phyloP scores from a whole-genome alignment of 2,888 invertebrate species.

The Gasteruption jaculator region DNA sequence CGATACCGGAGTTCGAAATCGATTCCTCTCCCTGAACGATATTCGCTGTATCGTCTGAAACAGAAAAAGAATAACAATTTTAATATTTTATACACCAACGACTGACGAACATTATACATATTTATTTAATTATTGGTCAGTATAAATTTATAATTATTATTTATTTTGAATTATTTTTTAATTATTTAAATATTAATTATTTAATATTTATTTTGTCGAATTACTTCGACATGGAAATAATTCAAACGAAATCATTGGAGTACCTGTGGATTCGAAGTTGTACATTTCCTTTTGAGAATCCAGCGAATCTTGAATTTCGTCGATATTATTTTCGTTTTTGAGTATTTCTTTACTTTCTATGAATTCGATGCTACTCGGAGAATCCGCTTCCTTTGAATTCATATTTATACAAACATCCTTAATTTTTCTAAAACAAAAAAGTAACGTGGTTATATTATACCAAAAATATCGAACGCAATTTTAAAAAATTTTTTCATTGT shows the following conservation, averaged over 20 bases:
- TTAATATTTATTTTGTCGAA: slow-evolving; percentile 13
- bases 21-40: slow-evolving; percentile 29
- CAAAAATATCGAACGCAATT: too few relatives aligned
- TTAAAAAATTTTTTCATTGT: too few relatives aligned
- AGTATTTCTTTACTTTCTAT: slow-evolving; percentile 24
- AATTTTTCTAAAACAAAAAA: slow-evolving; percentile 20
- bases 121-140: too few relatives aligned
- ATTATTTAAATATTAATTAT: too few relatives aligned
- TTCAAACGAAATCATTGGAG: slow-evolving; percentile 3
- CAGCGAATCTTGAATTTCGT: slow-evolving; percentile 28
- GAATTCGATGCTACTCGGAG: slow-evolving; percentile 17
- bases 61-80: too few relatives aligned
- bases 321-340: slow-evolving; percentile 21
- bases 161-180: not conserved
- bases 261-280: slow-evolving; percentile 29
- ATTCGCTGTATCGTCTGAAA: slow-evolving; percentile 27
- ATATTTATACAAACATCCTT: slow-evolving; percentile 17
- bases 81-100: too few relatives aligned
- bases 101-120: too few relatives aligned
- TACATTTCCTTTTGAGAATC: slow-evolving; percentile 31
- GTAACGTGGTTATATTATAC: too few relatives aligned
- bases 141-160: too few relatives aligned
- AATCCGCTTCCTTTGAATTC: slow-evolving; percentile 21
- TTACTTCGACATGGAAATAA: too few relatives aligned
- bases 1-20: slow-evolving; percentile 47